Evolutionary conservation across 2,797 vertebrate species (phyloP).

Genomic region (Anguilla pacifica): DNA sequence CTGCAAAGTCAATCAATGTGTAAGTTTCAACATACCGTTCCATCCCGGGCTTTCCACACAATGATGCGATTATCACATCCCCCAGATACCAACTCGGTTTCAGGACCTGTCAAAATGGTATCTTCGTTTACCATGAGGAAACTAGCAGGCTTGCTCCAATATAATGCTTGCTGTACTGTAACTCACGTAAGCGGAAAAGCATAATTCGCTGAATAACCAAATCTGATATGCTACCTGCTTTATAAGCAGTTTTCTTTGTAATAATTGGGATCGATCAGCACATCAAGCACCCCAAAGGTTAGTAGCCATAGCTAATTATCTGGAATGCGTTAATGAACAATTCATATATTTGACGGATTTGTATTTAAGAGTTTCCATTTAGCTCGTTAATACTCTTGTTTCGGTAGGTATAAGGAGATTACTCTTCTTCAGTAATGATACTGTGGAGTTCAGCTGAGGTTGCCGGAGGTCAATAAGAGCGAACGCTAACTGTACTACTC

Average conservation of each 20-base stretch:
- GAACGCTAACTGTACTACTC: not conserved
- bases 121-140: not conserved
- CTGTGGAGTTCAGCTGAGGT: not conserved
- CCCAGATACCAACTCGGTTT: slow-evolving; percentile 86
- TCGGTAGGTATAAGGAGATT: not conserved
- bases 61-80: slow-evolving; percentile 86
- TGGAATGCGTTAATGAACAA: not conserved
- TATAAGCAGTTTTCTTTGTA: not conserved
- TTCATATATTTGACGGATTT: not conserved
- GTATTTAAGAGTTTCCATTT: too few species aligned
- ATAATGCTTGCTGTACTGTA: not conserved
- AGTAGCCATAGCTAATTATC: not conserved
- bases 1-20: not conserved
- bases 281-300: not conserved
- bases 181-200: not conserved
- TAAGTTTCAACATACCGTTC: slow-evolving; percentile 67
- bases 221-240: not conserved
- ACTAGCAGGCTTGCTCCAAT: not conserved
- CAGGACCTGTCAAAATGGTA: slow-evolving; percentile 67
- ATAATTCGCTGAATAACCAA: not conserved
- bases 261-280: not conserved
- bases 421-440: not conserved
- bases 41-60: slow-evolving; percentile 82
- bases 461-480: not conserved
- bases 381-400: too few species aligned